Conservation (phyloP, 2,888 invertebrate species). For the Aleiodes leptofemur region DNA sequence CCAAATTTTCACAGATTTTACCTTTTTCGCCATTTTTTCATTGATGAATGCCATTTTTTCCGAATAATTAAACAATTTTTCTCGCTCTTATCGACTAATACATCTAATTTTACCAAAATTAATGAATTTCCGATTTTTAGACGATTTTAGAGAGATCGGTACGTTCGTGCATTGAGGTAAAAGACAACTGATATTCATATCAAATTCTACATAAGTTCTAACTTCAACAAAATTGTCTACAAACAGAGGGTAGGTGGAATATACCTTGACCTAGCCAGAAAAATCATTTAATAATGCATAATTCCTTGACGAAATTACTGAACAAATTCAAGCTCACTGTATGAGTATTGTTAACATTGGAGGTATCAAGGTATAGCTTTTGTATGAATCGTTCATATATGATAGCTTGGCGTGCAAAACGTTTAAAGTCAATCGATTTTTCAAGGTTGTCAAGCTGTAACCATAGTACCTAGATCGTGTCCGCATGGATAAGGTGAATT, state of each 20-base stretch:
- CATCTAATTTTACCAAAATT: background rate
- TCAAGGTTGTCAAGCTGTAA: slow-evolving; percentile 64
- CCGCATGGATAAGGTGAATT: background rate
- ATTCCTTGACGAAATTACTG: slow-evolving; percentile 14
- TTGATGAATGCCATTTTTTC: slow-evolving; percentile 46
- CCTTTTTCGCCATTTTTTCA: slow-evolving; percentile 61
- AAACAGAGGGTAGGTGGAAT: background rate
- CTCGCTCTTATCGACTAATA: background rate
- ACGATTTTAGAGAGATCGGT: background rate
- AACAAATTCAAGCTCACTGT: slow-evolving; percentile 29
- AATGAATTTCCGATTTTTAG: background rate
- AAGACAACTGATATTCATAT: slow-evolving; percentile 47
- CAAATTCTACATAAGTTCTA: slow-evolving; percentile 42
- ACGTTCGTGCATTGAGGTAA: slow-evolving; percentile 38
- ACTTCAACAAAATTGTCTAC: slow-evolving; percentile 38
- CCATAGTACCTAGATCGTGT: slow-evolving; percentile 66
- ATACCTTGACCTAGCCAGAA: slow-evolving; percentile 55
- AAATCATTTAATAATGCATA: slow-evolving; percentile 48
- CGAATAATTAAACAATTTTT: background rate
- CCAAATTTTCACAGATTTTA: slow-evolving; percentile 37
- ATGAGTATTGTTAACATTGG: background rate
- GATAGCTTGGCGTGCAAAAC: slow-evolving; percentile 44
- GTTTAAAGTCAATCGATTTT: slow-evolving; percentile 62
- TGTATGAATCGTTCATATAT: slow-evolving; percentile 38
- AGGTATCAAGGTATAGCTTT: slow-evolving; percentile 2